phyloP scores from a whole-genome alignment of 2,113 vertebrate genomes.

The Euleptes europaea region DNA sequence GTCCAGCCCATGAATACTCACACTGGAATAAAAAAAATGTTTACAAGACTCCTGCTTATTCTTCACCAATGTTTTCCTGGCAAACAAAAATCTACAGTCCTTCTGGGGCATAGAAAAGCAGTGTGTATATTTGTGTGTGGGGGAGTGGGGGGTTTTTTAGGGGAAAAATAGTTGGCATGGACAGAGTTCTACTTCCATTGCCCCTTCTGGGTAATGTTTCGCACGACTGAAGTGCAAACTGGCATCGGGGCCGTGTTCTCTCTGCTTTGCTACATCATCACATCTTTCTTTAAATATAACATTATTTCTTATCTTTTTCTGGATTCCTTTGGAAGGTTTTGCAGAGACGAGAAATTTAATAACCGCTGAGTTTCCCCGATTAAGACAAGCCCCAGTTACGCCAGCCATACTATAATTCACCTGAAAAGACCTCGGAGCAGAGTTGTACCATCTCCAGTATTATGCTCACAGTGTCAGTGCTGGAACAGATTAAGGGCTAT shows the following conservation, averaged over 20 bases:
- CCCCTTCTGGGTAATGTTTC: not conserved
- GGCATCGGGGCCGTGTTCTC: too few species aligned
- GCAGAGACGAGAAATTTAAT: not conserved
- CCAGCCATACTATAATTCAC: conserved; percentile 30
- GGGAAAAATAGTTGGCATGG: not conserved
- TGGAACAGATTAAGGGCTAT: conserved; percentile 3
- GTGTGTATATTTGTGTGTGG: not conserved
- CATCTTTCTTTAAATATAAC: not conserved
- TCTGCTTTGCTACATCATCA: not conserved
- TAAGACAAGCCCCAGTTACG: conserved; percentile 15
- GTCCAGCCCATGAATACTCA: too few species aligned
- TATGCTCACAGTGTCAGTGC: not conserved
- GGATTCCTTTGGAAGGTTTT: not conserved
- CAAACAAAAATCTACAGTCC: too few species aligned
- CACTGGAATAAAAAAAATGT: too few species aligned
- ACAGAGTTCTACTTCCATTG: not conserved
- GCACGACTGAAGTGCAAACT: not conserved
- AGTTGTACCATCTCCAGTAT: conserved; percentile 9
- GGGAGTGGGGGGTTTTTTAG: too few species aligned
- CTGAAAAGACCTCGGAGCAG: conserved; percentile 13
- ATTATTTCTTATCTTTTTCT: not conserved
- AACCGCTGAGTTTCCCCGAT: not conserved
- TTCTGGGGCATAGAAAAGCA: too few species aligned
- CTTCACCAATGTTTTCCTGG: too few species aligned
- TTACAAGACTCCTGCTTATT: too few species aligned